Evolutionary conservation across 2,797 vertebrate species (phyloP).

Genomic region (Ataeniobius toweri): DNA sequence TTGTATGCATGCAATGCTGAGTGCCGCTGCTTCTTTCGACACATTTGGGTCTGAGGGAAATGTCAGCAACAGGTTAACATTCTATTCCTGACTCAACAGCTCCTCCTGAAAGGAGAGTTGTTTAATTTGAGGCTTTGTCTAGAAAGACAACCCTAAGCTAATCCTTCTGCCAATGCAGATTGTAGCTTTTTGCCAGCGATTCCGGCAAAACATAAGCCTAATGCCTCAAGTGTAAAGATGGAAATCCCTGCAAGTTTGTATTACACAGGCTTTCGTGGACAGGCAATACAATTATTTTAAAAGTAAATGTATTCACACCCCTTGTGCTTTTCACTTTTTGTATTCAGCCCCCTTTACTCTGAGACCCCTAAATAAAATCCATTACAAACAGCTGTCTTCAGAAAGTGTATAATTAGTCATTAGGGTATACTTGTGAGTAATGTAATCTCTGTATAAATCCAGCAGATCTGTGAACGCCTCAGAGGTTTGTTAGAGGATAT

Average conservation of each 20-base stretch:
- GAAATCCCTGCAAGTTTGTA: slow-evolving; percentile 44
- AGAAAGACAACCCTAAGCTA: slow-evolving; percentile 56
- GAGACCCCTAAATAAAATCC: neutral
- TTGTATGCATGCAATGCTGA: slow-evolving; percentile 65
- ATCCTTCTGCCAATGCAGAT: slow-evolving; percentile 55
- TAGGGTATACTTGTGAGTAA: neutral
- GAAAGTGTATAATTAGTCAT: neutral
- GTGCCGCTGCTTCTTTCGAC: slow-evolving; percentile 50
- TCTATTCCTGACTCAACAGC: slow-evolving; percentile 43
- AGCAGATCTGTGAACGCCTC: neutral
- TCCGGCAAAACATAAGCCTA: slow-evolving; percentile 44
- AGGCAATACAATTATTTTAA: slow-evolving; percentile 52
- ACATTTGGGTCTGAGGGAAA: slow-evolving; percentile 53
- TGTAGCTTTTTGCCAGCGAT: slow-evolving; percentile 34
- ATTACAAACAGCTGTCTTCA: neutral
- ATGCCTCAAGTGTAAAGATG: slow-evolving; percentile 50
- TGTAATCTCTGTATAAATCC: neutral
- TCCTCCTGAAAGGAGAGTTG: slow-evolving; percentile 40
- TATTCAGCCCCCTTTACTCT: neutral
- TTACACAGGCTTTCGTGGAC: slow-evolving; percentile 22
- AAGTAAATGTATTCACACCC: slow-evolving; percentile 48
- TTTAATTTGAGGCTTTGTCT: slow-evolving; percentile 33
- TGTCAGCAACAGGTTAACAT: slow-evolving; percentile 59
- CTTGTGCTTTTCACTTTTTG: slow-evolving; percentile 8
- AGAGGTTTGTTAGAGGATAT: neutral